phyloP scores from a whole-genome alignment of 2,797 vertebrate genomes.

The Manis pentadactyla region DNA sequence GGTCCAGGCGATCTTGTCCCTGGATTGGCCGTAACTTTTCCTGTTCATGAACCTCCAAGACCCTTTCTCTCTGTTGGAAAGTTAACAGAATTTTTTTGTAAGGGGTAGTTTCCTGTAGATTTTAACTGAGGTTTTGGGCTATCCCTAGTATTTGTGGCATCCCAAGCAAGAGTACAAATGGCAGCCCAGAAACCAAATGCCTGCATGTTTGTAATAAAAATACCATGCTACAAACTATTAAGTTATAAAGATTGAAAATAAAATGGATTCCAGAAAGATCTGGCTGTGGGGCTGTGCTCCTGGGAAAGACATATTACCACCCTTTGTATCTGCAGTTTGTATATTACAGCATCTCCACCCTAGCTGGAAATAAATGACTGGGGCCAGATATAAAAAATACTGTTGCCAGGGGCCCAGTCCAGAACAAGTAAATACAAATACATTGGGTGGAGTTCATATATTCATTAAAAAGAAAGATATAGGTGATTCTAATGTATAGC shows the following conservation, averaged over 20 bases:
- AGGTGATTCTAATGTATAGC: background rate
- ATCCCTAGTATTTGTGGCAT: too few species aligned
- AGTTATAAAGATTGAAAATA: conserved; percentile 16
- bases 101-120: background rate
- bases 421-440: background rate
- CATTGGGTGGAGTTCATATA: background rate
- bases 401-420: background rate
- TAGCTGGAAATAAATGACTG: background rate
- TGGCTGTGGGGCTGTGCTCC: background rate
- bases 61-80: background rate
- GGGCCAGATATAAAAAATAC: background rate
- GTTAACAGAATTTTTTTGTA: too few species aligned
- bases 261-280: background rate
- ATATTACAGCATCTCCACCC: background rate
- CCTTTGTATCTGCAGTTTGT: background rate
- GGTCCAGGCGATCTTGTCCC: background rate
- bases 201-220: background rate
- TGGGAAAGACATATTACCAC: background rate
- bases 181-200: background rate
- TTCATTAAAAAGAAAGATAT: background rate
- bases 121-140: background rate
- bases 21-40: background rate
- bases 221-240: background rate
- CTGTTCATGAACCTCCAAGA: background rate
- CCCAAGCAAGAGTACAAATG: background rate